Evolutionary conservation across 1,140 invertebrate species (phyloP), one percentile per base, ranked within the genome.

Genomic region (Anthonomus grandis): DNA sequence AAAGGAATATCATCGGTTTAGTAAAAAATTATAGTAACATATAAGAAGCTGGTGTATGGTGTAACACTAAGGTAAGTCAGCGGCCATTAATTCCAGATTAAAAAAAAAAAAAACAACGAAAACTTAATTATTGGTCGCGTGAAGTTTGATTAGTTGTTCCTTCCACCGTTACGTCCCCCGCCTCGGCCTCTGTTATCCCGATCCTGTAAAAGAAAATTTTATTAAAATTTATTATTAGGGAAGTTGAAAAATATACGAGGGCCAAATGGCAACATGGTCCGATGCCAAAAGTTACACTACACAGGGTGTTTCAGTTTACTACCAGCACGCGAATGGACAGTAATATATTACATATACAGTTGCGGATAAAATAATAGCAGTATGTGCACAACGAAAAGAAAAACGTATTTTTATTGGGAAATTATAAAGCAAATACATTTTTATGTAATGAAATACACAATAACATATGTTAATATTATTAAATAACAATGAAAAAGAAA

Each of bases 181-280:
- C 69, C 59, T 39, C 69, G 60, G 52, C 67, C 58, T 47, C 60
- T 64, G 60, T 64, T 70, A 31, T 70, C 68, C 19, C 69, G 62
- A 41, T 72, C 70, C 70, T 72, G 57, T 23, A 68, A 70, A 42
- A 60, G 59, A 36, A n/a, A n/a, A n/a, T n/a, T n/a, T n/a, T n/a
- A n/a, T n/a, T n/a, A n/a, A n/a, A n/a, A n/a, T n/a, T n/a, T n/a
- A n/a, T n/a, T n/a, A n/a, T n/a, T n/a, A n/a, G n/a, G n/a, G n/a
- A n/a, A n/a, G n/a, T n/a, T n/a, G n/a, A n/a, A n/a, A n/a, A n/a
- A n/a, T n/a, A n/a, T n/a, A n/a, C n/a, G n/a, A n/a, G n/a, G n/a
- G n/a, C n/a, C 3, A 9, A 22, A 45, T 21, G 25, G 17, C 18
- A 9, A 9, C 38, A 17, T 39, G 13, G 15, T 39, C 8, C 38